Evolutionary conservation across 2,797 vertebrate genomes (phyloP).

Genomic region (Sciurus carolinensis): DNA sequence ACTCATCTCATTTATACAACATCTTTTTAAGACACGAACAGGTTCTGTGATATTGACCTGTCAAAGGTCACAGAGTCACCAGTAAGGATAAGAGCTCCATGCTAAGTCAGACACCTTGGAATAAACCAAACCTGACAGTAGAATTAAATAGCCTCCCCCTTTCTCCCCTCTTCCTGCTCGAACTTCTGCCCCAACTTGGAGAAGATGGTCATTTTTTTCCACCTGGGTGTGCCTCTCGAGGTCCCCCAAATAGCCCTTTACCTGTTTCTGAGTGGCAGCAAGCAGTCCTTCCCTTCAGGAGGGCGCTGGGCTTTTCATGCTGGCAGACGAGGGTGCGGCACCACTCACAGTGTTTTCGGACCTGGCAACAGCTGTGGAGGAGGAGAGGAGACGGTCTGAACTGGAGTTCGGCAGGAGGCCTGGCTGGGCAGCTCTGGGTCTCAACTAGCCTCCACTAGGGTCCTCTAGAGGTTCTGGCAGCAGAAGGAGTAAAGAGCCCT

Average conservation of each 20-base stretch:
- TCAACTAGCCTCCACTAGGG: background rate
- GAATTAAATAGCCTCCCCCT: background rate
- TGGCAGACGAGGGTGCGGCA: conserved; percentile 89
- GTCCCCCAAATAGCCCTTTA: conserved; percentile 72
- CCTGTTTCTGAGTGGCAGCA: conserved; percentile 94
- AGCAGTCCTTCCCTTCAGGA: conserved; percentile 90
- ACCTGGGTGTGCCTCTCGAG: background rate
- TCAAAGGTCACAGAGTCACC: background rate
- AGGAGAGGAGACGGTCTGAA: background rate
- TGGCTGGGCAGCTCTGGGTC: background rate
- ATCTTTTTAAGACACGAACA: conserved; percentile 38
- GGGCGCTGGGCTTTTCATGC: conserved; percentile 91
- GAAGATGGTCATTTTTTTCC: background rate
- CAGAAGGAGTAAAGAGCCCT: background rate
- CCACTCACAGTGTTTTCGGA: conserved; percentile 91
- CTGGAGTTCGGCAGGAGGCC: background rate
- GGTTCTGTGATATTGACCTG: background rate
- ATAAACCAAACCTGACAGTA: background rate
- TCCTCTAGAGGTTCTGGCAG: background rate
- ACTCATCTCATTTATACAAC: background rate
- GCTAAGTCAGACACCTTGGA: conserved; percentile 1
- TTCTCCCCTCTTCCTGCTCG: background rate
- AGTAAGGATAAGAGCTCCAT: background rate
- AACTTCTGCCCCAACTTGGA: background rate
- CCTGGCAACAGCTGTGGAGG: conserved; percentile 93